Percentiles rank a stretch among this genome's conserved stretches.
These are phyloP conservation scores for Pterobdella sp. DNA, from an alignment of 2,888 invertebrate genomes.

Conservation along the genomic window DNA sequence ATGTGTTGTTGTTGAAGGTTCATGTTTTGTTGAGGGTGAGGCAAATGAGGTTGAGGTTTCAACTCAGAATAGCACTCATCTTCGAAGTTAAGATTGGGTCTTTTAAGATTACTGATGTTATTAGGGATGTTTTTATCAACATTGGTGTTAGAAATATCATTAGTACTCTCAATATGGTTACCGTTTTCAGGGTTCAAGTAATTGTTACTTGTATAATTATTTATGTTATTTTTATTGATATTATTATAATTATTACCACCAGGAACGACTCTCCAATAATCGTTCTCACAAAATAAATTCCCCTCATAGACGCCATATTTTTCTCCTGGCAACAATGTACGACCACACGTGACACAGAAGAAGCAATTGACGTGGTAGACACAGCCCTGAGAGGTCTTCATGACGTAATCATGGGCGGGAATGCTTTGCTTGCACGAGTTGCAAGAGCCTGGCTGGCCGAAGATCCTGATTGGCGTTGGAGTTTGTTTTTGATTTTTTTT, in stretches of 20 bases:
- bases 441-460: conserved; percentile 79
- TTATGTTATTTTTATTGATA: neutral
- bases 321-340: conserved; percentile 81
- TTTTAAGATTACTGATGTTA: neutral
- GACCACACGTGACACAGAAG: conserved; percentile 84
- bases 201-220: neutral
- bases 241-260: neutral
- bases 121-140: conserved; percentile 9
- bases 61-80: neutral
- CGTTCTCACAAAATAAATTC: conserved; percentile 84
- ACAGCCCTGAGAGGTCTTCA: conserved; percentile 62
- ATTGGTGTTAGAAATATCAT: neutral
- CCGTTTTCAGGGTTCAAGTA: neutral
- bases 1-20: conserved; percentile 18
- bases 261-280: conserved; percentile 58
- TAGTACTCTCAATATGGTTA: neutral
- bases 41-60: conserved; percentile 17
- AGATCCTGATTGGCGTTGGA: conserved; percentile 65
- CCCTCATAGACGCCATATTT: conserved; percentile 85
- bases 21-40: conserved; percentile 20
- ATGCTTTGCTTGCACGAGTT: conserved; percentile 84
- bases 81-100: neutral
- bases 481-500: too few species aligned
- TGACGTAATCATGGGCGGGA: conserved; percentile 85
- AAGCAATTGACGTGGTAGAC: conserved; percentile 93